Conservation (phyloP, 2,113 vertebrate genomes). For the Corythoichthys haematopterus region DNA sequence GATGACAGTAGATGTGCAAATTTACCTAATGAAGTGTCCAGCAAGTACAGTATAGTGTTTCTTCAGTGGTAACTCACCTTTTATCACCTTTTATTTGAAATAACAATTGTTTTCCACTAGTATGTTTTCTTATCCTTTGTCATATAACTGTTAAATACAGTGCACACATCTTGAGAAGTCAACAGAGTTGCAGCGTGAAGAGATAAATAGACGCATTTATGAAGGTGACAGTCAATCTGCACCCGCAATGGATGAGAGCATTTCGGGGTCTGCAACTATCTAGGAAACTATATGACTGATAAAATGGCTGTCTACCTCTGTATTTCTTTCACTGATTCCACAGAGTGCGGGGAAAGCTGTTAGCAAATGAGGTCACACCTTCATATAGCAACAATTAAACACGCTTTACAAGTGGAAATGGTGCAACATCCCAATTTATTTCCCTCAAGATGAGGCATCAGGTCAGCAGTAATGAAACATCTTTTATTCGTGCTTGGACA, state of each 20-base stretch:
- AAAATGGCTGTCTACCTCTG: neutral
- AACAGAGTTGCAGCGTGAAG: neutral
- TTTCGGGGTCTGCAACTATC: neutral
- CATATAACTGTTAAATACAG: neutral
- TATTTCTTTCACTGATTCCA: neutral
- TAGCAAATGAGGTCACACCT: constrained; percentile 14
- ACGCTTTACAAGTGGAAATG: constrained; percentile 8
- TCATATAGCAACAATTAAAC: constrained; percentile 1
- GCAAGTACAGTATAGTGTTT: neutral
- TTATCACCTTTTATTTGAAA: neutral
- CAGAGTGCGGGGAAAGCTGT: neutral
- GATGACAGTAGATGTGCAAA: neutral
- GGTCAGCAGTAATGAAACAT: constrained; percentile 13
- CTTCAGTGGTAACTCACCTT: neutral
- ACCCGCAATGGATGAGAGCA: neutral
- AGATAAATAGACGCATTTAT: neutral
- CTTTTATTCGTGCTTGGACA: neutral
- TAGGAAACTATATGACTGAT: neutral
- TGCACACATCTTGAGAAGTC: neutral
- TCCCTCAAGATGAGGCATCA: constrained; percentile 9
- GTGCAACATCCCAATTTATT: constrained; percentile 6
- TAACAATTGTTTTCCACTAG: neutral
- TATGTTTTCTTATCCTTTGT: neutral
- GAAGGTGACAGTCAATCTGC: neutral
- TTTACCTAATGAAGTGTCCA: neutral